phyloP scores from a whole-genome alignment of 1,140 invertebrate species.

The Thaumetopoea pityocampa region DNA sequence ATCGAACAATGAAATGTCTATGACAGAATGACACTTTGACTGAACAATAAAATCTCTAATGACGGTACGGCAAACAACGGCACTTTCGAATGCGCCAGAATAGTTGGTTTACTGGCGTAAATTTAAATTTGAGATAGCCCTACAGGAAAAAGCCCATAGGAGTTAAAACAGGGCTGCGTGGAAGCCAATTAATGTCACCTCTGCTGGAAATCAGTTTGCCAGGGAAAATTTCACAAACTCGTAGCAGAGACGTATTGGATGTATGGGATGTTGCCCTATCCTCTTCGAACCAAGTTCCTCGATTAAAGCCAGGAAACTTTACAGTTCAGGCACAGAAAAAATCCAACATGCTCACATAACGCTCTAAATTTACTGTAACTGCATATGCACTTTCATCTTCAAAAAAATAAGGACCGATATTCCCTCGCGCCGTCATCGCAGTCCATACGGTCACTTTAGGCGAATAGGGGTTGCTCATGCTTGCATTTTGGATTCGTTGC shows the following conservation, averaged over 20 bases:
- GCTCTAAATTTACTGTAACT: not conserved
- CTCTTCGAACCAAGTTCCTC: not conserved
- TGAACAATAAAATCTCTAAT: too few species aligned
- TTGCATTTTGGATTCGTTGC: too few species aligned
- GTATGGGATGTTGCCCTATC: not conserved
- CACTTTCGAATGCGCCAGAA: too few species aligned
- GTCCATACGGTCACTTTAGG: too few species aligned
- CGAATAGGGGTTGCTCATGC: too few species aligned
- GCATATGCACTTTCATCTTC: not conserved
- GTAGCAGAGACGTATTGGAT: not conserved
- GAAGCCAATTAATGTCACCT: not conserved
- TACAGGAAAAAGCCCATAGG: not conserved
- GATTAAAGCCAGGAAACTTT: not conserved
- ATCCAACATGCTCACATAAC: not conserved
- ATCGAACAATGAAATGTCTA: too few species aligned
- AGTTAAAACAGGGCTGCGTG: too few species aligned
- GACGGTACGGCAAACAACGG: too few species aligned
- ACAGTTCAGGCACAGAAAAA: not conserved
- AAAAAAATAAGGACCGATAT: constrained; percentile 1
- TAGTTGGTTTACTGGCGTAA: too few species aligned
- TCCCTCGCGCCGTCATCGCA: not conserved
- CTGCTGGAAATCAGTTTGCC: not conserved
- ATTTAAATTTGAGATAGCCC: too few species aligned
- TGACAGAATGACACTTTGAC: too few species aligned
- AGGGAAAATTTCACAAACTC: not conserved